Percentiles rank a stretch among this genome's conserved stretches.
phyloP scores from a whole-genome alignment of 2,888 invertebrate species.

The Melinaea marsaeus region DNA sequence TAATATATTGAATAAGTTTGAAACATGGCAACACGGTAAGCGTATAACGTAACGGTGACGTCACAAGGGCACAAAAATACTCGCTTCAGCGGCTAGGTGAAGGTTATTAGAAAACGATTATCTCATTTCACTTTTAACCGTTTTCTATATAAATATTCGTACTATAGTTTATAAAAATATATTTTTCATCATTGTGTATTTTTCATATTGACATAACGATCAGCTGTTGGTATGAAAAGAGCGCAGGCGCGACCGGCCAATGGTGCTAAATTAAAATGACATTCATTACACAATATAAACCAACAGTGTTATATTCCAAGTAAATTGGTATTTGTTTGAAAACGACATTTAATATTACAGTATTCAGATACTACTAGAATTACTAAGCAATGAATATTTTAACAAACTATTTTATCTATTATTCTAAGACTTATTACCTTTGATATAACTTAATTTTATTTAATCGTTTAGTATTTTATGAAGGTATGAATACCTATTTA shows the following conservation, averaged over 20 bases:
- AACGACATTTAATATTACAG: too few species aligned
- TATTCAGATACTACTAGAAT: background rate
- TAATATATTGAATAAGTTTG: constrained; percentile 21
- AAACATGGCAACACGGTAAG: constrained; percentile 48
- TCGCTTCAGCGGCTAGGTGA: constrained; percentile 70
- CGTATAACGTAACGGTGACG: constrained; percentile 62
- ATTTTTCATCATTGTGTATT: constrained; percentile 17
- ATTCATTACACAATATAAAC: constrained; percentile 29
- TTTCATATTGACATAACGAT: constrained; percentile 51
- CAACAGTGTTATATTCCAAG: too few species aligned
- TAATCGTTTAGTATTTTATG: too few species aligned
- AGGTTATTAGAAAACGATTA: constrained; percentile 48
- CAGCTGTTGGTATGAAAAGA: constrained; percentile 45
- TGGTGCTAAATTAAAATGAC: constrained; percentile 47
- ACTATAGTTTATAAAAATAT: background rate
- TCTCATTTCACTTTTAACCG: constrained; percentile 7
- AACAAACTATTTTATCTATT: too few species aligned
- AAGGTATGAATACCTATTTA: too few species aligned
- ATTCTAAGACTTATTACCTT: too few species aligned
- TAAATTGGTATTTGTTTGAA: too few species aligned
- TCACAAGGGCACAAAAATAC: constrained; percentile 74
- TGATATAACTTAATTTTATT: too few species aligned
- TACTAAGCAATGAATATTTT: background rate
- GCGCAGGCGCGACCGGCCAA: constrained; percentile 43
- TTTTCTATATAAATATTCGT: background rate